Base-by-base conservation (phyloP, 2,113 vertebrate genomes). In the Aptenodytes forsteri region DNA sequence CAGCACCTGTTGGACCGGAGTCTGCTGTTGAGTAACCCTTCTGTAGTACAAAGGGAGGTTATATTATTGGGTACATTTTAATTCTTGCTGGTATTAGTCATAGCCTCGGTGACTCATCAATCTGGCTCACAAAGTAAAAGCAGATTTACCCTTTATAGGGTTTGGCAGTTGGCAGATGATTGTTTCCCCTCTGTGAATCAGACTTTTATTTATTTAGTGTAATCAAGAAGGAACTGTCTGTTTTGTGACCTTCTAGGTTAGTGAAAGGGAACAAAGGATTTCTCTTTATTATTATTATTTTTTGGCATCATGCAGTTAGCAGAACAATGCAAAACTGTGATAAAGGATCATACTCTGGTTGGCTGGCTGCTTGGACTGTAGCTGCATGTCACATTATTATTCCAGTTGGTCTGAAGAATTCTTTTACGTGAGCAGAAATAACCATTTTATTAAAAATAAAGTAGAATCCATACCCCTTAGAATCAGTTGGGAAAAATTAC, bases 221-320 rank as follows among this genome's bases (percentile, higher is more conserved):
- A 98, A 98, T 98, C 98, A 98, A 98, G 98, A 98, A 98, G 98
- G 98, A 98, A 98, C 98, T 98, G 98, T 96, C 95, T 97, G 98
- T 98, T 97, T 98, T 97, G 90, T 98, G 98, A 98, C 98, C 98
- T 98, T 98, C 98, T 95, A 97, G 77, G 97, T 97, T 98, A 97
- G 98, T 97, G 96, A 98, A 98, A 98, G 96, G 94, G 97, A 98
- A 97, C 95, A 98, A 98, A 97, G 94, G 97, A 96, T 96, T 98
- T 97, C 73, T 98, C 98, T 94, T 96, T 93, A 93, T 98, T 98
- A 98, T 97, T 98, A 97, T 93, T 98, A 96, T 95, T 93, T 95
- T 97, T 98, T 98, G 98, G 98, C 98, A 98, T 87, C 81, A 36
- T 40, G 90, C 94, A 96, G 92, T 96, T 93, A 97, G 64, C 79